phyloP scores from a whole-genome alignment of 2,888 invertebrate species.

The Nomada fabriciana region DNA sequence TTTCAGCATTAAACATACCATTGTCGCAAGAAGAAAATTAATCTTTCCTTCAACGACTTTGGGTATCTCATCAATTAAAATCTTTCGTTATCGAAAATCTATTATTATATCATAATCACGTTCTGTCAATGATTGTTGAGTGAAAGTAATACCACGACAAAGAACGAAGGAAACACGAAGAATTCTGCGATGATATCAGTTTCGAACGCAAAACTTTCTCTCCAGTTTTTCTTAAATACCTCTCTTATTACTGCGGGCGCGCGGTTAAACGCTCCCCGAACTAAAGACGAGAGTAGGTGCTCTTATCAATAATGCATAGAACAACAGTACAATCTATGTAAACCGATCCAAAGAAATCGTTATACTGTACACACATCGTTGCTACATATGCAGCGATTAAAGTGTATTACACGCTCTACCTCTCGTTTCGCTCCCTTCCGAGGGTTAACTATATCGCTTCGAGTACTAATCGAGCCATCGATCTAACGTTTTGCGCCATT shows the following conservation, averaged over 20 bases:
- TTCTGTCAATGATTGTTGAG: background rate
- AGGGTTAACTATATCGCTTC: background rate
- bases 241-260: background rate
- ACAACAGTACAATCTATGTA: slow-evolving; percentile 9
- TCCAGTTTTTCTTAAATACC: slow-evolving; percentile 9
- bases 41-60: background rate
- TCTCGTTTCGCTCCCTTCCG: background rate
- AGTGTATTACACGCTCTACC: background rate
- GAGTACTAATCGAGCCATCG: background rate
- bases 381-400: slow-evolving; percentile 6
- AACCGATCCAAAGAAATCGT: slow-evolving; percentile 29
- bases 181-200: slow-evolving; percentile 3
- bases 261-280: background rate
- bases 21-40: background rate
- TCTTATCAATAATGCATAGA: slow-evolving; percentile 19
- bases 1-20: background rate
- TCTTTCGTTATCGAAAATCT: background rate
- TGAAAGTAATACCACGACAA: slow-evolving; percentile 20
- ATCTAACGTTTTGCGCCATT: slow-evolving; percentile 1
- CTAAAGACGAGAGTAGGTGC: background rate
- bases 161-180: background rate
- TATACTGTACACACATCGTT: background rate
- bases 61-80: background rate
- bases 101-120: background rate
- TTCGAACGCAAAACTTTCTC: slow-evolving; percentile 15